Evolutionary conservation across 2,797 vertebrate species (phyloP), one percentile per base, ranked within the genome.

Genomic region (Enteromius anoplus): DNA sequence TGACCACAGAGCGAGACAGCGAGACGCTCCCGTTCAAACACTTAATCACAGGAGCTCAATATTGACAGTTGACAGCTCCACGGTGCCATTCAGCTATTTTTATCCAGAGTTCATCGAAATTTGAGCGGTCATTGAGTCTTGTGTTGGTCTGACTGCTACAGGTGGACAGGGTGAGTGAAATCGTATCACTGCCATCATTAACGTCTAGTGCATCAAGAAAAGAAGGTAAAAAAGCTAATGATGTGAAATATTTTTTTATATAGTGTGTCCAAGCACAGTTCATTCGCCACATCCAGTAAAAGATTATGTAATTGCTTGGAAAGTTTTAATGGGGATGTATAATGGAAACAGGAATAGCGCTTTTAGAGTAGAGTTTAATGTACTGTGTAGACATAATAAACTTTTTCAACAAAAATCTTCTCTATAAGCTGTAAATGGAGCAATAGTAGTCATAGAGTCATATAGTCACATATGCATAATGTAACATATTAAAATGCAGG

Each of bases 21-120:
- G 26, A 65, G 51, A 75, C 58, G 62, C 69, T 85, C 34, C 45
- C 72, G 4, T 69, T 84, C 81, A 77, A 79, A 80, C 84, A 82
- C 84, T 86, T 83, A 42, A 88, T 86, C 84, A 84, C 15, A 19
- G 10, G 23, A 66, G 69, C 55, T 76, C 53, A 86, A 85, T 86
- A 88, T 84, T 85, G 87, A 84, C 87, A 85, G 82, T 85, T 58
- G 84, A 84, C 82, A 86, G 75, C 58, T 82, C 71, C 34, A 42
- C 29, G 45, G 12, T 23, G 78, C 80, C 79, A 58, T 78, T 82
- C 69, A 26, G 72, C 73, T 75, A 71, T 82, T 84, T 84, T 76
- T 77, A 69, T 3, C 70, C 40, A 70, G 40, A 85, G 78, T 81
- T 84, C 78, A 81, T 81, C 17, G 85, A 85, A 86, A 88, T 47